Conservation (phyloP, 2,113 vertebrate genomes). For the Rhinolophus sinicus region DNA sequence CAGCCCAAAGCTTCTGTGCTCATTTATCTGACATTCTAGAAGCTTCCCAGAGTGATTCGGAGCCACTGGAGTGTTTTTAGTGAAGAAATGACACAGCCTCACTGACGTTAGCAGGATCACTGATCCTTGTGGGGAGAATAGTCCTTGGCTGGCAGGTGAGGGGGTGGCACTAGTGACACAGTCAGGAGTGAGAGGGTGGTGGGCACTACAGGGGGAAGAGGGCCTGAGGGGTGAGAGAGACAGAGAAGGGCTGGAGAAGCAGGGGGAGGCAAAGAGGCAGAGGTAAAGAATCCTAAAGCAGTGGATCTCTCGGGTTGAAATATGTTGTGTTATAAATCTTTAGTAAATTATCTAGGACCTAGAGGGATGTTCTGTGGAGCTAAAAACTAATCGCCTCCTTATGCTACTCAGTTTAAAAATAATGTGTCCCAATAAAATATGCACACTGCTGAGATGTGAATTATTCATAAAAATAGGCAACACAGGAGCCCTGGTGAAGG, state of each 20-base stretch:
- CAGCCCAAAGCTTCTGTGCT: background rate
- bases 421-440: background rate
- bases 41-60: background rate
- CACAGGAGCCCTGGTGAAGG: too few relatives aligned
- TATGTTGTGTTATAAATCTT: background rate
- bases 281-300: background rate
- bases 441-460: background rate
- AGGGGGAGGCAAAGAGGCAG: background rate
- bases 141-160: background rate
- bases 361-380: background rate
- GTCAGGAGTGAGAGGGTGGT: background rate
- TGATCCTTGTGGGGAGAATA: background rate
- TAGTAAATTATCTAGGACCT: background rate
- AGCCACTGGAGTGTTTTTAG: background rate
- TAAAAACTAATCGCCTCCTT: background rate
- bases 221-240: background rate
- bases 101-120: background rate
- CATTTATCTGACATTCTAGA: background rate
- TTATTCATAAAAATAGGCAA: background rate
- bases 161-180: background rate
- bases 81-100: background rate
- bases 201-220: background rate
- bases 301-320: background rate
- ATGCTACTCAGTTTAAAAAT: background rate
- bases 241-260: background rate